These are phyloP conservation scores for Lasioglossum morio DNA, from an alignment of 2,888 invertebrate genomes.

Conservation along the genomic window DNA sequence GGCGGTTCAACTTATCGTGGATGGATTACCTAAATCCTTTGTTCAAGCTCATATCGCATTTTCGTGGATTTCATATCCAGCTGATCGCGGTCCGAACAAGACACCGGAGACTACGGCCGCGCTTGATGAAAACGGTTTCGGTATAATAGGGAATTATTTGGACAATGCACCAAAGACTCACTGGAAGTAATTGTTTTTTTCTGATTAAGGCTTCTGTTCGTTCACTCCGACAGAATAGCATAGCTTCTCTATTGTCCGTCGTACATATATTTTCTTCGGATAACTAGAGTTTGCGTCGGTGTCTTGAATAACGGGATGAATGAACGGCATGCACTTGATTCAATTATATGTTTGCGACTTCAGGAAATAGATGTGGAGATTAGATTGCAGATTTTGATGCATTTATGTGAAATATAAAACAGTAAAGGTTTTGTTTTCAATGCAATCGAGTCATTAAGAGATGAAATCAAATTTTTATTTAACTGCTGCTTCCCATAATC, in stretches of 20 bases:
- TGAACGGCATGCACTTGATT: no score
- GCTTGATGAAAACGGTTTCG: background rate
- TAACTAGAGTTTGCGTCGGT: no score
- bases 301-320: no score
- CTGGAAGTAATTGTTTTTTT: background rate
- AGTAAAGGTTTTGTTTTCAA: no score
- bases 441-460: no score
- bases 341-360: no score
- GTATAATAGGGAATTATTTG: constrained; percentile 1
- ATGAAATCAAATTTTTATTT: no score
- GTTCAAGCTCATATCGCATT: constrained; percentile 15
- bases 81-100: background rate
- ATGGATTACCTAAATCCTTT: constrained; percentile 36
- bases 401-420: no score
- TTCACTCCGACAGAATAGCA: background rate
- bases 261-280: background rate
- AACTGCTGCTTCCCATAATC: no score
- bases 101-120: background rate
- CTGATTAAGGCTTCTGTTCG: background rate
- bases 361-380: no score
- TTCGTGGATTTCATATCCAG: constrained; percentile 8
- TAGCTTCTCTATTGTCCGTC: background rate
- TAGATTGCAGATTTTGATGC: no score
- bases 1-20: constrained; percentile 16
- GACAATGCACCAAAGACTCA: background rate